Evolutionary conservation across 1,140 invertebrate species (phyloP), one percentile per base, ranked within the genome.

Genomic region (Micrasema minimum): DNA sequence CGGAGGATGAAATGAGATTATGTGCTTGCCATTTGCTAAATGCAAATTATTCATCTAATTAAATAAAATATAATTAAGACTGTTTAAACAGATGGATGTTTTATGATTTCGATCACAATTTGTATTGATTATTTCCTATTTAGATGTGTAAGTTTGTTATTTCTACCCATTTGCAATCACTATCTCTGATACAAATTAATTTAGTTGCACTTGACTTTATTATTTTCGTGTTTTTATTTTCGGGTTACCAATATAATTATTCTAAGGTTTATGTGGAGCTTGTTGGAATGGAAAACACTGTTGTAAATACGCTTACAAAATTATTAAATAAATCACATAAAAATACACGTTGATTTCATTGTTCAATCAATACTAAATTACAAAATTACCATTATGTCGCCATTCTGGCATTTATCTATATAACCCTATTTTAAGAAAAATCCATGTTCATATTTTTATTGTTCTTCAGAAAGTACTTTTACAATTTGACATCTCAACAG

Each of bases 301-400:
- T 69, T 69, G 66, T 69, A 69, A 69, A 69, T 69, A 69, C 35
- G 41, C 48, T 69, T 69, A 37, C 55, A 14, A 67, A 67, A 37
- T 50, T 26, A 62, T 20, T 55, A 69, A 59, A 31, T 31, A 31
- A 69, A 41, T 69, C 46, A 69, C 31, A 16, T 31, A 55, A 51
- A 55, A 55, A 55, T 55, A 26, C 26, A 55, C 26, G 0, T 26
- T 2, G 5, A 12, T 16, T 55, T 31, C 26, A 31, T 31, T 31
- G 2, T 31, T 4, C 26, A 31, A 31, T 4, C 26, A n/a, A n/a
- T n/a, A n/a, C n/a, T n/a, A n/a, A n/a, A n/a, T n/a, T n/a, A n/a
- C n/a, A n/a, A n/a, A n/a, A n/a, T n/a, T n/a, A n/a, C n/a, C n/a
- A n/a, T n/a, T n/a, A n/a, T n/a, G n/a, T n/a, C n/a, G n/a, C n/a